These are phyloP conservation scores for Tupiocoris notatus DNA, from an alignment of 2,888 invertebrate genomes.

Conservation along the genomic window DNA sequence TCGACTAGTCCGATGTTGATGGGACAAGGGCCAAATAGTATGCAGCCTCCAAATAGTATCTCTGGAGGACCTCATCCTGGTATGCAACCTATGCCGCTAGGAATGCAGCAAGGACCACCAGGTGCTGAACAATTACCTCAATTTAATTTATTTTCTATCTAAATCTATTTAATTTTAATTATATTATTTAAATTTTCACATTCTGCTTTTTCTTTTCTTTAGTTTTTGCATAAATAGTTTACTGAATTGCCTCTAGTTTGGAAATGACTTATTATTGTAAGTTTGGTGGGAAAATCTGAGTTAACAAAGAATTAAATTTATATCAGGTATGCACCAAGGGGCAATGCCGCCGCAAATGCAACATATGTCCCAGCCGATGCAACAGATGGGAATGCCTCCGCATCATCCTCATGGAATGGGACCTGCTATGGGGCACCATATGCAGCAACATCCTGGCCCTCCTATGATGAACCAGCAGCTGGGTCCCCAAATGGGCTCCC, in stretches of 20 bases:
- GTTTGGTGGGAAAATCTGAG: no score
- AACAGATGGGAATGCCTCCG: slow-evolving; percentile 31
- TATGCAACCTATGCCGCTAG: slow-evolving; percentile 24
- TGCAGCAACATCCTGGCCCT: slow-evolving; percentile 22
- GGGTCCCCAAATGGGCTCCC: slow-evolving; percentile 22
- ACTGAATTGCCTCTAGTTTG: no score
- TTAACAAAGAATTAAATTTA: background rate
- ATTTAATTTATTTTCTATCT: no score
- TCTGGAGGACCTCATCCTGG: slow-evolving; percentile 15
- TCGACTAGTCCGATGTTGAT: slow-evolving; percentile 19
- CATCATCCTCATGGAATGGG: slow-evolving; percentile 27
- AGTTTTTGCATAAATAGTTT: no score
- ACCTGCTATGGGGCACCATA: slow-evolving; percentile 28
- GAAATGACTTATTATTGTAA: no score
- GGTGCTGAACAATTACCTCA: no score
- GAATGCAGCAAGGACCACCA: slow-evolving; percentile 23
- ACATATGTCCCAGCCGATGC: slow-evolving; percentile 22
- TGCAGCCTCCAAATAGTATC: slow-evolving; percentile 6
- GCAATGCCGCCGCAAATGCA: slow-evolving; percentile 22
- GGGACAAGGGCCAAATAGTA: slow-evolving; percentile 15
- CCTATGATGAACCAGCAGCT: slow-evolving; percentile 23
- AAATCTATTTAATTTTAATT: no score
- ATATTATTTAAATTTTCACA: no score
- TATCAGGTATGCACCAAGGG: slow-evolving; percentile 3
- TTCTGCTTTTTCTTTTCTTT: no score